These are phyloP conservation scores for Stigmatopora argus DNA, from an alignment of 2,113 vertebrate genomes.

Conservation along the genomic window DNA sequence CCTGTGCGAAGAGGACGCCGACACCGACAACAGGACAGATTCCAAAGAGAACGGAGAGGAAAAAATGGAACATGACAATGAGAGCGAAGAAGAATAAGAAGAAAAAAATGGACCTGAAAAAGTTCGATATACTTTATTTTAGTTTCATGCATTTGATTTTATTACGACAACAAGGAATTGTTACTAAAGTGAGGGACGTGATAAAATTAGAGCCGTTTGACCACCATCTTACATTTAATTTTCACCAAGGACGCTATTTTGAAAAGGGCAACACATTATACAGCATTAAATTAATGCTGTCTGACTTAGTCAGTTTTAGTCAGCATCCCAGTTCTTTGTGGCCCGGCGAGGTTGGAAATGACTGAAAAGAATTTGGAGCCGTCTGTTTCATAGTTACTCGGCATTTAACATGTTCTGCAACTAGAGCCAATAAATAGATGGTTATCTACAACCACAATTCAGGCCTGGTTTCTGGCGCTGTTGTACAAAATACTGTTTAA, in stretches of 20 bases:
- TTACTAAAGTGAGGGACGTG: slow-evolving; percentile 48
- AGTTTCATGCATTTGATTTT: slow-evolving; percentile 74
- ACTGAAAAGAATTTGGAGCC: neutral
- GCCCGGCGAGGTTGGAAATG: slow-evolving; percentile 5
- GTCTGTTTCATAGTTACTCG: slow-evolving; percentile 14
- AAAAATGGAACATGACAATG: slow-evolving; percentile 87
- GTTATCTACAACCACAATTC: slow-evolving; percentile 28
- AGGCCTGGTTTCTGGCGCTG: slow-evolving; percentile 13
- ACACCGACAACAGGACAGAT: slow-evolving; percentile 74
- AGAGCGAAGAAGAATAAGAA: slow-evolving; percentile 91
- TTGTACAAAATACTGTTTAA: slow-evolving; percentile 37
- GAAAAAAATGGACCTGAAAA: slow-evolving; percentile 57
- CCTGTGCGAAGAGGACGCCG: slow-evolving; percentile 69
- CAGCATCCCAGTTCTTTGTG: slow-evolving; percentile 16
- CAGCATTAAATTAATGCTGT: neutral
- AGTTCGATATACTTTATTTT: slow-evolving; percentile 74
- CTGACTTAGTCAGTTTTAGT: slow-evolving; percentile 6
- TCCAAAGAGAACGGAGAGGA: slow-evolving; percentile 91
- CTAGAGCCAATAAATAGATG: slow-evolving; percentile 20
- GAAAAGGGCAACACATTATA: slow-evolving; percentile 7
- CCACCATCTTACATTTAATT: neutral
- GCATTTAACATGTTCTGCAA: slow-evolving; percentile 41
- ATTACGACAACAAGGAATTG: slow-evolving; percentile 58
- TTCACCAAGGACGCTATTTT: slow-evolving; percentile 2
- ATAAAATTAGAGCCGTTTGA: neutral